A percentile compares a stretch with the other conserved stretches of the same genome.
phyloP scores from a whole-genome alignment of 2,888 invertebrate genomes.

The Andrena camellia region DNA sequence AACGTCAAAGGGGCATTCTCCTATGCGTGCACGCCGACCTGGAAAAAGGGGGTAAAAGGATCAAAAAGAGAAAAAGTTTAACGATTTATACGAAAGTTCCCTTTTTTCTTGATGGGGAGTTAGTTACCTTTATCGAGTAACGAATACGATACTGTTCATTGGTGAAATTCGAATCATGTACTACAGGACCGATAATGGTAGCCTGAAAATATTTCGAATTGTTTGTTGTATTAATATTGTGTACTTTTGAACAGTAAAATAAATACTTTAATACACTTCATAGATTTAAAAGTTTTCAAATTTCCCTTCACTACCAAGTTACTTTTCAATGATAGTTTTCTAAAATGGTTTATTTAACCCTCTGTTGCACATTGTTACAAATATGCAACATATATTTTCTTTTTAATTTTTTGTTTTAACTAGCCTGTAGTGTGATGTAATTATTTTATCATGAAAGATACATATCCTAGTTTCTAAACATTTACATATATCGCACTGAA shows the following conservation, averaged over 20 bases:
- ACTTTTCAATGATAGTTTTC: too few species aligned
- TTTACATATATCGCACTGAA: too few species aligned
- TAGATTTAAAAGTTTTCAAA: too few species aligned
- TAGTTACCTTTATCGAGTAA: neutral
- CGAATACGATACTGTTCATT: neutral
- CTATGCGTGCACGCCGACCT: constrained; percentile 7
- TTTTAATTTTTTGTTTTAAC: too few species aligned
- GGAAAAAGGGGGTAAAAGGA: neutral
- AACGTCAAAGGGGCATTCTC: constrained; percentile 45
- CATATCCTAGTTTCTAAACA: too few species aligned
- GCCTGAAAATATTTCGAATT: neutral
- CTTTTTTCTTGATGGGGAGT: neutral
- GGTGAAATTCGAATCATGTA: neutral
- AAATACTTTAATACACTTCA: neutral
- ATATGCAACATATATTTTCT: too few species aligned
- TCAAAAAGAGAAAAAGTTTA: neutral
- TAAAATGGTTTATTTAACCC: too few species aligned
- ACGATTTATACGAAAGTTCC: neutral
- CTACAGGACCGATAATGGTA: neutral
- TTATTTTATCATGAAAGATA: too few species aligned
- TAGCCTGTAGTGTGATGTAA: too few species aligned
- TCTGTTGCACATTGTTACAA: too few species aligned
- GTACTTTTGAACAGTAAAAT: neutral
- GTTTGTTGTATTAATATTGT: neutral
- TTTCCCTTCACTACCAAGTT: too few species aligned